Conservation (phyloP, 2,888 invertebrate genomes). For the Megastigmus dorsalis region DNA sequence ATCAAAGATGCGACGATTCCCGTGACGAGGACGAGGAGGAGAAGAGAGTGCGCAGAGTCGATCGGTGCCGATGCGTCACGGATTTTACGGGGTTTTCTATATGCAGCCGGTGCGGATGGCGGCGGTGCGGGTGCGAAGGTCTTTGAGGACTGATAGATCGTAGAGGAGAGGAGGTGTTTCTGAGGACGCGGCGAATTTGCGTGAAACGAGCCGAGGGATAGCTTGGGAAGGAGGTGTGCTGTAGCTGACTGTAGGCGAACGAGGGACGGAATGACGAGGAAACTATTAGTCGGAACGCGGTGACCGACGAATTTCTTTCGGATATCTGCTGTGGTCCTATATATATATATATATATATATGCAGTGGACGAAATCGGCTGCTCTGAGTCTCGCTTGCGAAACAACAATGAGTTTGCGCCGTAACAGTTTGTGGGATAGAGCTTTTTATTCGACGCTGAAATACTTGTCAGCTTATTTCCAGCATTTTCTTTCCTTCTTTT, state of each 20-base stretch:
- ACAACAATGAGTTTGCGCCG: conserved; percentile 29
- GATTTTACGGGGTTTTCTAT: conserved; percentile 64
- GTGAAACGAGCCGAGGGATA: conserved; percentile 67
- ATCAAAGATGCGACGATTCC: conserved; percentile 49
- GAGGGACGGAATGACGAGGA: conserved; percentile 26
- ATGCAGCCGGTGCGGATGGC: conserved; percentile 57
- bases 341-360: no score
- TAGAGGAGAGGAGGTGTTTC: neutral
- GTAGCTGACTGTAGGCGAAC: no score
- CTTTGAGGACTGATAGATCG: conserved; percentile 54
- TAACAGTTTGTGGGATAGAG: conserved; percentile 3
- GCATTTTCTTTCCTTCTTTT: conserved; percentile 6
- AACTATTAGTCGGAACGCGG: conserved; percentile 40
- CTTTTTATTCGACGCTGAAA: conserved; percentile 28
- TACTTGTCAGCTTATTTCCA: conserved; percentile 28
- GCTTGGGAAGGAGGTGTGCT: neutral
- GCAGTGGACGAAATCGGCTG: no score
- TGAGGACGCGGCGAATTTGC: conserved; percentile 66
- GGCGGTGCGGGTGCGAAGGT: conserved; percentile 49
- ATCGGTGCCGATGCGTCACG: conserved; percentile 66
- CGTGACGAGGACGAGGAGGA: conserved; percentile 46
- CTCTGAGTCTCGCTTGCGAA: no score
- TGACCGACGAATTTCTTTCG: conserved; percentile 47
- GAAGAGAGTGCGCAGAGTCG: no score
- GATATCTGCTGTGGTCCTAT: no score